A percentile compares a stretch with the other conserved stretches of the same genome.
phyloP scores from a whole-genome alignment of 2,797 vertebrate genomes.

The Poecilia gillii region DNA sequence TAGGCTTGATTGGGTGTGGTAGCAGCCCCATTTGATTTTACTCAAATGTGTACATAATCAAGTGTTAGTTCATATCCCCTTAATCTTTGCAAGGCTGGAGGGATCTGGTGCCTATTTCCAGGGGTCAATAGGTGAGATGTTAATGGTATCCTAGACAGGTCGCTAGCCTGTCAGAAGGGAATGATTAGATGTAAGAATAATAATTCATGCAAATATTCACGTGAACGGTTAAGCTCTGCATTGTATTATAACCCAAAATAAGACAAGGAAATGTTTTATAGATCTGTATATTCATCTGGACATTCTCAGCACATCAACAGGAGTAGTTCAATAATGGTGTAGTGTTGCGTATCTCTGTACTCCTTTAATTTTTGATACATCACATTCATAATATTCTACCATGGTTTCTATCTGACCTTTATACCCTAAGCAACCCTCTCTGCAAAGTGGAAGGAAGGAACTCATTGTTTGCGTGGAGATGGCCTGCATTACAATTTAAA shows the following conservation, averaged over 20 bases:
- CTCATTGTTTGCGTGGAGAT: slow-evolving; percentile 74
- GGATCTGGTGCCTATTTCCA: neutral
- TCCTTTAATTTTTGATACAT: slow-evolving; percentile 74
- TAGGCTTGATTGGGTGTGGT: neutral
- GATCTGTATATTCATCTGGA: slow-evolving; percentile 20
- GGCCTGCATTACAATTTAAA: slow-evolving; percentile 79
- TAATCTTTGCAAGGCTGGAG: neutral
- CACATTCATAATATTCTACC: slow-evolving; percentile 77
- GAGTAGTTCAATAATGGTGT: slow-evolving; percentile 68
- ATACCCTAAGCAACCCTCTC: slow-evolving; percentile 62
- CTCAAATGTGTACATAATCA: slow-evolving; percentile 1
- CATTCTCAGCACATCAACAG: slow-evolving; percentile 61
- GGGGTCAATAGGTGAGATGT: neutral
- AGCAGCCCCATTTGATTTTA: neutral
- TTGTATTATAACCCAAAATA: slow-evolving; percentile 30
- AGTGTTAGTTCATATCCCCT: neutral
- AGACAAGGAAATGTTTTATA: slow-evolving; percentile 24
- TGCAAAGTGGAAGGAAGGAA: slow-evolving; percentile 70
- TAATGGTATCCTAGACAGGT: neutral
- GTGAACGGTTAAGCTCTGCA: slow-evolving; percentile 34
- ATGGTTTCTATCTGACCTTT: slow-evolving; percentile 73
- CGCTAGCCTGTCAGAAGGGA: neutral
- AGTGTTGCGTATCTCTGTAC: slow-evolving; percentile 63
- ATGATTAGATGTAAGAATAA: slow-evolving; percentile 11
- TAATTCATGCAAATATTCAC: slow-evolving; percentile 51